These are phyloP conservation scores for Rhyacophila evoluta DNA, from an alignment of 2,888 invertebrate species.

Conservation along the genomic window DNA sequence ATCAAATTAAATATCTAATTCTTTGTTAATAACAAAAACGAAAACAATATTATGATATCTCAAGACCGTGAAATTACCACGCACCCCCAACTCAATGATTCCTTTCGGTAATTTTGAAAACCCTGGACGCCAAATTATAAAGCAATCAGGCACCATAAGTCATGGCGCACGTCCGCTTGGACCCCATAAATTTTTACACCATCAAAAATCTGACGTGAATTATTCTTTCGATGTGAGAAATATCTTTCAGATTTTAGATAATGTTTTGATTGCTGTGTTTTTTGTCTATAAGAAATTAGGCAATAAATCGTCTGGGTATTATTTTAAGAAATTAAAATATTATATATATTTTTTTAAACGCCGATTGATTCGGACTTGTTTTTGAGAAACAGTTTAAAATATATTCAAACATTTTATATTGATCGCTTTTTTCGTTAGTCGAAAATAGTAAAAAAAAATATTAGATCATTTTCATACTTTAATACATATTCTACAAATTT, in stretches of 20 bases:
- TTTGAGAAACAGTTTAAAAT: too few relatives aligned
- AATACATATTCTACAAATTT: too few relatives aligned
- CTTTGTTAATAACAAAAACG: too few relatives aligned
- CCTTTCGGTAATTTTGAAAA: not conserved
- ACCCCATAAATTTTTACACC: conserved; percentile 19
- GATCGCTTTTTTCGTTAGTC: too few relatives aligned
- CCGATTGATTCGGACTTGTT: too few relatives aligned
- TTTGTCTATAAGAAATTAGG: not conserved
- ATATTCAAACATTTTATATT: too few relatives aligned
- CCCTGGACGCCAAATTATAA: conserved; percentile 12
- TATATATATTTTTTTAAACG: too few relatives aligned
- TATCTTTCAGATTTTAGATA: not conserved
- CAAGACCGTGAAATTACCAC: not conserved
- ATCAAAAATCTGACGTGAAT: not conserved
- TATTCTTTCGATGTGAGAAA: not conserved
- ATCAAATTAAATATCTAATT: too few relatives aligned
- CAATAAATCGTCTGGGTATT: not conserved
- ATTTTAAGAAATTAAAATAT: too few relatives aligned
- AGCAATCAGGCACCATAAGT: not conserved
- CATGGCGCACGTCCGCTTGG: not conserved
- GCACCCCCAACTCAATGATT: not conserved
- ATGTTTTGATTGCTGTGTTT: not conserved
- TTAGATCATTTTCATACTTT: too few relatives aligned
- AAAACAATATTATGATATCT: too few relatives aligned
- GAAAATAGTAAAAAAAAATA: too few relatives aligned